Evolutionary conservation across 2,888 invertebrate genomes (phyloP), one percentile per base, ranked within the genome.

Genomic region (Drosophila sordidula): DNA sequence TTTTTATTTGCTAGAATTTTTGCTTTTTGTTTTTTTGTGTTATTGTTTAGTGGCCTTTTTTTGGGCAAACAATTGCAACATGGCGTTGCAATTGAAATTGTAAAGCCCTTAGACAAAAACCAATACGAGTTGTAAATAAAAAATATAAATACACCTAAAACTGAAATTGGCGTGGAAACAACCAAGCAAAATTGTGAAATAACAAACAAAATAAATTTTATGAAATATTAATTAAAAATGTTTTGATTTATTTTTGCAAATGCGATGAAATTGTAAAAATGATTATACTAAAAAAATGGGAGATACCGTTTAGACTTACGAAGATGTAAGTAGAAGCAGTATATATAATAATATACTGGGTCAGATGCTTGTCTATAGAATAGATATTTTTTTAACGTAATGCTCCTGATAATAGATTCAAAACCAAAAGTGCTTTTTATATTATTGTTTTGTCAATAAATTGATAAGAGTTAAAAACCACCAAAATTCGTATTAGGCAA

Each of bases 1-100:
- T 65, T 70, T 80, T 58, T 61, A 63, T 75, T 72, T 73, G 47
- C 55, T 44, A 38, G 8, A 45, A 46, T 56, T 68, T 62, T 65
- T 41, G 18, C 4, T 25, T 2, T 25, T 44, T 41, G 56, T 67
- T 44, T 64, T 46, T 67, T 62, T 63, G 38, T 4, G 26, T 14
- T 25, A 22, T 58, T 50, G 36, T 57, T 59, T 52, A 41, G 14
- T 58, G 3, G 16, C 12, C 16, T 26, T 61, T 69, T 62, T 72
- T 69, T 65, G 49, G 56, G 67, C 51, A 74, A 70, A 61, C 70
- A 63, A 54, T 67, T 58, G 22, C 63, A 47, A 38, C 50, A 42
- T 54, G 45, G 50, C 46, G 41, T 16, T 38, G 62, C 58, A 65
- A 52, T 69, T 67, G 66, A 63, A 82, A 69, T 70, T 58, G 70